These are phyloP conservation scores for Myiagra hebetior DNA, from an alignment of 2,113 vertebrate genomes.

Conservation along the genomic window DNA sequence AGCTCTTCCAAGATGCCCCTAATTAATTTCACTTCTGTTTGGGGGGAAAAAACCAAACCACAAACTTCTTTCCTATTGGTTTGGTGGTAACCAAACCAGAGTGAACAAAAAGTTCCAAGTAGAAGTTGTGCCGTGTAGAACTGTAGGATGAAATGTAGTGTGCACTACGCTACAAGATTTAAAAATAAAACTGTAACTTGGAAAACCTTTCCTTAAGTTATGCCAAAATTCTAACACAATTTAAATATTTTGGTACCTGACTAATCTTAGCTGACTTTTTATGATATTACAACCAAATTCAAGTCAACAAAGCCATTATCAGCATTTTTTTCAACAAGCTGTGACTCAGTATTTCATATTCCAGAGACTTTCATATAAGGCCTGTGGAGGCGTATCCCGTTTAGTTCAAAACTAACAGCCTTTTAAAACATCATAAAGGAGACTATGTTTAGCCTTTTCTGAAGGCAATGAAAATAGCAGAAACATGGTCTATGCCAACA, in stretches of 20 bases:
- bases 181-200: not conserved
- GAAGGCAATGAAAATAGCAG: not conserved
- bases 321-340: not conserved
- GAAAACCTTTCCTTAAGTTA: not conserved
- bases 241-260: not conserved
- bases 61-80: not conserved
- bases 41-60: not conserved
- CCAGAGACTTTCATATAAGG: not conserved
- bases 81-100: not conserved
- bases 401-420: not conserved
- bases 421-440: not conserved
- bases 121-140: not conserved
- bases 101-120: not conserved
- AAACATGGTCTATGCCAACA: not conserved
- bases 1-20: not conserved
- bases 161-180: not conserved
- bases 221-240: not conserved
- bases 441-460: not conserved
- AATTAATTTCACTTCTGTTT: not conserved
- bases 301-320: not conserved
- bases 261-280: not conserved
- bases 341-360: not conserved
- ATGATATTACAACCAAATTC: not conserved
- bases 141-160: not conserved
- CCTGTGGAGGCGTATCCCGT: not conserved